These are phyloP conservation scores for Polyploca ridens DNA, from an alignment of 2,888 invertebrate genomes.

Conservation along the genomic window DNA sequence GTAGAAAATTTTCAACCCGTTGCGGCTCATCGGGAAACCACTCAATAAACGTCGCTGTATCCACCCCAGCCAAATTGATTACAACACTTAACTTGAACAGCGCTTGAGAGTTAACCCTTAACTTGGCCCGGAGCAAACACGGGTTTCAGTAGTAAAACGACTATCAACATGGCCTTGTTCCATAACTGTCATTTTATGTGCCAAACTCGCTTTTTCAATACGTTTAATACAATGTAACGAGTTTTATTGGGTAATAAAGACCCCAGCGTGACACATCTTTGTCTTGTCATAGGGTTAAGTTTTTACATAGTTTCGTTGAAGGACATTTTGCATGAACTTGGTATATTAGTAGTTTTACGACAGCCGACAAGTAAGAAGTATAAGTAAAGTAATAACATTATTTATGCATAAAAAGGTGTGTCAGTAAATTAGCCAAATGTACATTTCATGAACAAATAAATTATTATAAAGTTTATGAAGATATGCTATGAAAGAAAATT, in stretches of 20 bases:
- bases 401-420: no score
- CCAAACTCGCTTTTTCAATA: conserved; percentile 32
- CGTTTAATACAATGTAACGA: conserved; percentile 23
- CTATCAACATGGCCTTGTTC: conserved; percentile 29
- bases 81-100: conserved; percentile 6
- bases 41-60: conserved; percentile 8
- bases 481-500: no score
- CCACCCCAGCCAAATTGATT: conserved; percentile 8
- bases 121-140: conserved; percentile 4
- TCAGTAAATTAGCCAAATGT: no score
- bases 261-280: not conserved
- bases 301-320: not conserved
- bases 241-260: conserved; percentile 31
- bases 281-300: not conserved
- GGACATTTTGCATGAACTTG: not conserved
- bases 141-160: conserved; percentile 22
- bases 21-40: conserved; percentile 1
- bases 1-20: conserved; percentile 2
- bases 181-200: conserved; percentile 33
- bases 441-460: no score
- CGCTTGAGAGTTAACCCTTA: conserved; percentile 7
- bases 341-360: not conserved
- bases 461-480: no score
- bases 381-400: no score
- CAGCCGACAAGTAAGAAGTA: not conserved